These are phyloP conservation scores for Julus scanicus DNA, from an alignment of 2,888 invertebrate genomes.

Conservation along the genomic window DNA sequence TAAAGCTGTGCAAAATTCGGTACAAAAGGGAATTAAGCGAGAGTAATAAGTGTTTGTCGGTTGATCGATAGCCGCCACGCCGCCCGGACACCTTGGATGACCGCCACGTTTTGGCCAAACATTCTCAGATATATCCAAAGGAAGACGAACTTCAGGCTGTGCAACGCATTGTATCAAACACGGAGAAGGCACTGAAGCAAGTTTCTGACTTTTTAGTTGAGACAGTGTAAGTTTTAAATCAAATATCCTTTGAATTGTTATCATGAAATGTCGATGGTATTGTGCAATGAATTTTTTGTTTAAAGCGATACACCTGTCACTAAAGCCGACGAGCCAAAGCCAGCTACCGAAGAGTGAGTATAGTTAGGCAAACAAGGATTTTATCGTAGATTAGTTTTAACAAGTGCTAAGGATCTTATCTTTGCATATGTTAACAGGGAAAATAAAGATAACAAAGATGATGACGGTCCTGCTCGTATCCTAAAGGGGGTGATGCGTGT, in stretches of 20 bases:
- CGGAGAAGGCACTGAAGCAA: slow-evolving; percentile 92
- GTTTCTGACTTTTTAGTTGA: slow-evolving; percentile 90
- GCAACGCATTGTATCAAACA: slow-evolving; percentile 90
- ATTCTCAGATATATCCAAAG: slow-evolving; percentile 92
- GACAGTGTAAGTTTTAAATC: slow-evolving; percentile 59
- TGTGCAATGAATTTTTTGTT: neutral
- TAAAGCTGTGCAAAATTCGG: too few species aligned
- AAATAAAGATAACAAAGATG: slow-evolving; percentile 60
- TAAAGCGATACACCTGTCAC: neutral
- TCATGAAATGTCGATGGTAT: neutral
- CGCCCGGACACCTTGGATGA: slow-evolving; percentile 95
- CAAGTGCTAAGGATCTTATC: neutral
- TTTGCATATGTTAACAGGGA: neutral
- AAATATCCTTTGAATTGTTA: neutral
- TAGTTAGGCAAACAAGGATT: neutral
- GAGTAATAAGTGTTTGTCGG: too few species aligned
- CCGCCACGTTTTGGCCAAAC: slow-evolving; percentile 92
- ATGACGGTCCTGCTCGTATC: slow-evolving; percentile 74
- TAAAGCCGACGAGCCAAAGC: neutral
- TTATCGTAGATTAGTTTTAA: neutral
- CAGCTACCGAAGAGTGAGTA: slow-evolving; percentile 30
- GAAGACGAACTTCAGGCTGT: slow-evolving; percentile 87
- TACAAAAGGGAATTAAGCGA: too few species aligned
- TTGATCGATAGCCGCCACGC: slow-evolving; percentile 66
- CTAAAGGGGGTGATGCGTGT: slow-evolving; percentile 98